Percentiles rank a stretch among this genome's conserved stretches.
These are phyloP conservation scores for Bellardia bayeri DNA, from an alignment of 2,888 invertebrate species.

Conservation along the genomic window DNA sequence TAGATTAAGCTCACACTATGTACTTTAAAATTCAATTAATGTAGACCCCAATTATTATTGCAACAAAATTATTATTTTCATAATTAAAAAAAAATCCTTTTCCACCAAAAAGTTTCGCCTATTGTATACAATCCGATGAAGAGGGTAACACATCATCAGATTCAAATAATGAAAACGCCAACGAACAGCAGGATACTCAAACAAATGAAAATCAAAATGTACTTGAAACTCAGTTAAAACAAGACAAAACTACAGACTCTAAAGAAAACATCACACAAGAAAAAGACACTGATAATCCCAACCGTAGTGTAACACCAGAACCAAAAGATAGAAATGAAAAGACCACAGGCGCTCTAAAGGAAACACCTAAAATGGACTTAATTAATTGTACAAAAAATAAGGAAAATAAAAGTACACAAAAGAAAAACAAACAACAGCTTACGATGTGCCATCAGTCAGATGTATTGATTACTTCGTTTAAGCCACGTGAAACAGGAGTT, in stretches of 20 bases:
- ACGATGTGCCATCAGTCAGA: conserved; percentile 78
- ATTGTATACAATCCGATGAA: conserved; percentile 81
- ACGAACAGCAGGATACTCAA: neutral
- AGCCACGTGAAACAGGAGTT: conserved; percentile 80
- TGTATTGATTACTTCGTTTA: conserved; percentile 82
- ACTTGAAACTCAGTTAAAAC: conserved; percentile 9
- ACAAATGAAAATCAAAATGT: conserved; percentile 25
- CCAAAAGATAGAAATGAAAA: conserved; percentile 46
- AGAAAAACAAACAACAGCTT: conserved; percentile 60
- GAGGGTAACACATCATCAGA: conserved; percentile 79
- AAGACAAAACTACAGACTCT: conserved; percentile 7
- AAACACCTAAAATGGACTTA: conserved; percentile 77
- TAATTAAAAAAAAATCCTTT: conserved; percentile 44
- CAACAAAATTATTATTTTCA: too few relatives aligned
- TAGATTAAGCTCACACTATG: too few relatives aligned
- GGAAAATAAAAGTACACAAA: conserved; percentile 72
- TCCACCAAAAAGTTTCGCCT: conserved; percentile 78
- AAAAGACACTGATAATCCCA: neutral
- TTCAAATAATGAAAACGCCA: conserved; percentile 61
- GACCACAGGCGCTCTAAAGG: conserved; percentile 46
- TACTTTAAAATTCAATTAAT: too few relatives aligned
- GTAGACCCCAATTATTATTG: too few relatives aligned
- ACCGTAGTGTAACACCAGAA: conserved; percentile 72
- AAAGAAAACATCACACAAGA: conserved; percentile 39
- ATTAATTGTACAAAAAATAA: conserved; percentile 78